phyloP scores from a whole-genome alignment of 2,888 invertebrate species.

The Drosophila anomalata region DNA sequence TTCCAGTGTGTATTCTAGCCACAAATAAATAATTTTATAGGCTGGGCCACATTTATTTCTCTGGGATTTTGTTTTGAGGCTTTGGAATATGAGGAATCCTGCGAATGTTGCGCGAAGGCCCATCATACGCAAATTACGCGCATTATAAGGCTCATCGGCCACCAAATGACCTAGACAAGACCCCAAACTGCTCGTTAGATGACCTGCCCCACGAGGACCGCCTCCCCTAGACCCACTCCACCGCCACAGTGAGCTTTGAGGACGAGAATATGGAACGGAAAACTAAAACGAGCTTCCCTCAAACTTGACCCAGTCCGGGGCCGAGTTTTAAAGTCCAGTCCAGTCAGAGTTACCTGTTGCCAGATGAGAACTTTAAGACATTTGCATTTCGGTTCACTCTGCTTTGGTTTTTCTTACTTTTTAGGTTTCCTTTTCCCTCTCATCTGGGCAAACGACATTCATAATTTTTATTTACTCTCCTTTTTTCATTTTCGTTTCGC shows the following conservation, averaged over 20 bases:
- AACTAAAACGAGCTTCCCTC: slow-evolving; percentile 32
- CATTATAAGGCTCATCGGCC: slow-evolving; percentile 58
- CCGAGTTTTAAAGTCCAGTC: slow-evolving; percentile 2
- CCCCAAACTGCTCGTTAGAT: slow-evolving; percentile 62
- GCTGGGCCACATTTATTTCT: not conserved
- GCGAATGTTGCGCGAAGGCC: slow-evolving; percentile 26
- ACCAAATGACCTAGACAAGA: slow-evolving; percentile 50
- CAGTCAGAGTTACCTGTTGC: slow-evolving; percentile 60
- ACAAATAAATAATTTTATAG: not conserved
- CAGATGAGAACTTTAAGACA: slow-evolving; percentile 23
- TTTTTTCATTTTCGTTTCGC: slow-evolving; percentile 41
- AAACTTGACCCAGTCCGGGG: slow-evolving; percentile 58
- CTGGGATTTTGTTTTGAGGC: not conserved
- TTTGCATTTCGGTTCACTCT: slow-evolving; percentile 5
- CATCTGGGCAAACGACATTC: slow-evolving; percentile 62
- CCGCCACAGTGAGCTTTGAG: slow-evolving; percentile 42
- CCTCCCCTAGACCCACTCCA: slow-evolving; percentile 26
- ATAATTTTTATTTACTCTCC: slow-evolving; percentile 71
- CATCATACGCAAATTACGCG: slow-evolving; percentile 56
- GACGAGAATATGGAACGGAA: slow-evolving; percentile 16
- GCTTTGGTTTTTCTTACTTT: slow-evolving; percentile 14
- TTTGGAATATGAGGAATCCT: slow-evolving; percentile 2
- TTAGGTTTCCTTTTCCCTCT: slow-evolving; percentile 6
- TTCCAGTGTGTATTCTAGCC: not conserved
- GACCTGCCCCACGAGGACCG: slow-evolving; percentile 22